phyloP scores from a whole-genome alignment of 2,797 vertebrate genomes.

The Molossus alvarezi region DNA sequence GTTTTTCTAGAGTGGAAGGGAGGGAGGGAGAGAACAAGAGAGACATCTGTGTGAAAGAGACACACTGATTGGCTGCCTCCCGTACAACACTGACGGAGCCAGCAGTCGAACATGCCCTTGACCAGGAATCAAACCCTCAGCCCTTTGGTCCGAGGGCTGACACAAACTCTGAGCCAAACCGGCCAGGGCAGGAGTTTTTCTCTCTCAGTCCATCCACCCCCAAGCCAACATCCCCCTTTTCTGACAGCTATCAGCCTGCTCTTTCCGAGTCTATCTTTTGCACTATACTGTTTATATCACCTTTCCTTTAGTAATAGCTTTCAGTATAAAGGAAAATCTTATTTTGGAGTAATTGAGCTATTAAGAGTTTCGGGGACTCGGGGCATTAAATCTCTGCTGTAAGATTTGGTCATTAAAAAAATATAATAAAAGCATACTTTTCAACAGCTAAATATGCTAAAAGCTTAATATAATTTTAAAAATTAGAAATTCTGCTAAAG shows the following conservation, averaged over 20 bases:
- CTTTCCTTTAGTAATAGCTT: slow-evolving; percentile 51
- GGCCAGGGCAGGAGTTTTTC: too few species aligned
- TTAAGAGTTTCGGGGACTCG: slow-evolving; percentile 37
- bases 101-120: too few species aligned
- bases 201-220: neutral
- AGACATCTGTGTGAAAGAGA: too few species aligned
- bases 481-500: slow-evolving; percentile 10
- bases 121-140: too few species aligned
- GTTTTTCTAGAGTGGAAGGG: too few species aligned
- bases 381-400: slow-evolving; percentile 63
- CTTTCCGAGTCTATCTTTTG: neutral
- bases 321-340: slow-evolving; percentile 34
- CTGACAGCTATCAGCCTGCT: neutral
- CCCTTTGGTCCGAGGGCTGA: too few species aligned
- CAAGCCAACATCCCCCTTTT: neutral
- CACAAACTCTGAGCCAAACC: too few species aligned
- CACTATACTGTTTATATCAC: neutral
- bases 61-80: too few species aligned
- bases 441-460: slow-evolving; percentile 53
- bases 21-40: too few species aligned
- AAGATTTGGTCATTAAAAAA: slow-evolving; percentile 61
- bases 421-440: slow-evolving; percentile 27
- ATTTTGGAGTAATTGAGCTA: slow-evolving; percentile 33
- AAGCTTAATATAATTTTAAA: slow-evolving; percentile 50
- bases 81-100: too few species aligned